phyloP scores from a whole-genome alignment of 1,140 invertebrate genomes.

The Condylostylus longicornis region DNA sequence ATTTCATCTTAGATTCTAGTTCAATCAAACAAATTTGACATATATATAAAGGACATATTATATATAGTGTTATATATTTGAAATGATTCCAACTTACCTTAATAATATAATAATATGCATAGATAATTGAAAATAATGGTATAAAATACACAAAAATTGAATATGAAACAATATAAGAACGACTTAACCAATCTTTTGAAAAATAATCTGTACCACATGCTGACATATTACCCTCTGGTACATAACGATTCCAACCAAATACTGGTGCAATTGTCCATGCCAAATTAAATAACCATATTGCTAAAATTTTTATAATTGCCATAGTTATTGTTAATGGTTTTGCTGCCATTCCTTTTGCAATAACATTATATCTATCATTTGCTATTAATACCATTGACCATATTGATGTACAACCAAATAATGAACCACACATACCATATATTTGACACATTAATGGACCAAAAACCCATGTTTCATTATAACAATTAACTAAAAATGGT shows the following conservation, averaged over 20 bases:
- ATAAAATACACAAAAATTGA: constrained; percentile 40
- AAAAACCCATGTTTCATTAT: constrained; percentile 54
- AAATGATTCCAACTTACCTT: constrained; percentile 24
- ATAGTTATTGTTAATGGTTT: constrained; percentile 48
- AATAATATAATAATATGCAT: constrained; percentile 50
- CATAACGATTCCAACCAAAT: constrained; percentile 62
- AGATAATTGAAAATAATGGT: constrained; percentile 47
- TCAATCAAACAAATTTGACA: too few relatives aligned
- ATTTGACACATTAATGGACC: constrained; percentile 52
- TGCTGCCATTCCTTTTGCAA: constrained; percentile 53
- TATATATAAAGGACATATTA: too few relatives aligned
- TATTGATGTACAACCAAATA: constrained; percentile 59
- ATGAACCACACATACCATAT: constrained; percentile 55
- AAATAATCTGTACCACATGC: constrained; percentile 60
- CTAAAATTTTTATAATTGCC: constrained; percentile 45
- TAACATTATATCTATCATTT: constrained; percentile 48
- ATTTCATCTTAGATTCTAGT: too few relatives aligned
- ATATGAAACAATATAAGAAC: constrained; percentile 43
- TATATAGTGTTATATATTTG: too few relatives aligned
- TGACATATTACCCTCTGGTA: constrained; percentile 58
- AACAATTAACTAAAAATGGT: constrained; percentile 57
- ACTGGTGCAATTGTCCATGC: constrained; percentile 53
- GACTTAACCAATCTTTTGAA: constrained; percentile 38
- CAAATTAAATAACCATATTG: constrained; percentile 46
- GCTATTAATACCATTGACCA: constrained; percentile 64